phyloP scores from a whole-genome alignment of 2,113 vertebrate species.

The Notechis scutatus region DNA sequence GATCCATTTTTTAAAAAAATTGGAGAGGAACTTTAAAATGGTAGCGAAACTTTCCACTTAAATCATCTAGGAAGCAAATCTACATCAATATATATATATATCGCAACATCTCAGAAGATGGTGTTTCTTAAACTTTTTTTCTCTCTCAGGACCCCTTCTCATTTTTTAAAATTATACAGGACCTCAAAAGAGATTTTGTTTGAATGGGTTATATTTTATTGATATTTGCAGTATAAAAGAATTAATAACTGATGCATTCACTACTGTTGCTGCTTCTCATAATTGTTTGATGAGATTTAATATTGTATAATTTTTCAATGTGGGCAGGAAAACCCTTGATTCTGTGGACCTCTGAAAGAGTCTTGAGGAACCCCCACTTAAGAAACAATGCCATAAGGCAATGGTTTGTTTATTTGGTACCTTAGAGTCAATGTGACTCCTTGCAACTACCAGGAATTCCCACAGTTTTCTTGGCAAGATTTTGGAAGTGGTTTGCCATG shows the following conservation, averaged over 20 bases:
- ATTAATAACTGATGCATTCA: background rate
- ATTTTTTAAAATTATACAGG: background rate
- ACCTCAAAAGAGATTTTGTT: background rate
- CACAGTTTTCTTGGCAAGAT: background rate
- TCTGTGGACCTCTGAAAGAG: background rate
- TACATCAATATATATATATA: background rate
- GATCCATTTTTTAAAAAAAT: background rate
- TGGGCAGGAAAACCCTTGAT: background rate
- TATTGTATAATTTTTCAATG: background rate
- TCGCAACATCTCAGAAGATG: background rate
- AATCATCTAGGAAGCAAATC: background rate
- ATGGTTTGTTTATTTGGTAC: background rate
- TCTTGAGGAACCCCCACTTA: background rate
- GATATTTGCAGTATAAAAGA: background rate
- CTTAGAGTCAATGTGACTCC: background rate
- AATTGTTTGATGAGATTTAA: background rate
- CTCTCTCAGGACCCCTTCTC: background rate
- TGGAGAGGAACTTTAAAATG: background rate
- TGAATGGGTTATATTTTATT: background rate
- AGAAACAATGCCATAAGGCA: background rate
- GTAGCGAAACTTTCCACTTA: background rate
- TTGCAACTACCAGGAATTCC: background rate
- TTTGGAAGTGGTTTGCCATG: background rate
- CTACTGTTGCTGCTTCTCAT: background rate
- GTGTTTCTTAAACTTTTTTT: background rate